Percentiles rank a stretch among this genome's conserved stretches.
These are phyloP conservation scores for Patagioenas fasciata DNA, from an alignment of 2,113 vertebrate species.

Conservation along the genomic window DNA sequence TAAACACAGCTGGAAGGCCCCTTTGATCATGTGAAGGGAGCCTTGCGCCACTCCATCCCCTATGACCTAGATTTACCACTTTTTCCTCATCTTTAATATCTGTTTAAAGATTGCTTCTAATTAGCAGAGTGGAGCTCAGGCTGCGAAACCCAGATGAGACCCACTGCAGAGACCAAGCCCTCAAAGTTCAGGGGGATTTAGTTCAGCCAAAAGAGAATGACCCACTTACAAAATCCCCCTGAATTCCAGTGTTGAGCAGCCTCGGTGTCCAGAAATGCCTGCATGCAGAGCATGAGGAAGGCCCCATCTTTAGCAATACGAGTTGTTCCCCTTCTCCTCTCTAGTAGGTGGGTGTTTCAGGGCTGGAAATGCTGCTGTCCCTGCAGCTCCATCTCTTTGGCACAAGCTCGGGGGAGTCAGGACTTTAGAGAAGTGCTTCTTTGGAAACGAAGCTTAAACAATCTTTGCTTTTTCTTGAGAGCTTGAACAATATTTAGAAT, in stretches of 20 bases:
- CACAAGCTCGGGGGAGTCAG: neutral
- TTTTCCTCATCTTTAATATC: neutral
- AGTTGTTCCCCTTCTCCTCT: neutral
- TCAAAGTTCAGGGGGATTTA: neutral
- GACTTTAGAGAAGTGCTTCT: neutral
- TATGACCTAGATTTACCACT: neutral
- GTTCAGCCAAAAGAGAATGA: neutral
- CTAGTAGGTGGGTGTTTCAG: neutral
- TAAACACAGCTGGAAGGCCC: neutral
- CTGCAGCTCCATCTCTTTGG: neutral
- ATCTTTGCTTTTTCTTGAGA: accelerated
- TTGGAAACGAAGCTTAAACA: neutral
- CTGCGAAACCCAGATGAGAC: neutral
- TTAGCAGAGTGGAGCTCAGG: neutral
- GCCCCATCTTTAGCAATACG: neutral
- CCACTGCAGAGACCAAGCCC: neutral
- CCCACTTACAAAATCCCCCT: neutral
- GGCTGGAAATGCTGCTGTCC: neutral
- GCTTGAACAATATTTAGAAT: neutral
- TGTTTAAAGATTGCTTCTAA: neutral
- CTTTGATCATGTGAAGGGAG: neutral
- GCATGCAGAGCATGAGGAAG: neutral
- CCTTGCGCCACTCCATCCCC: neutral
- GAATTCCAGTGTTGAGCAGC: neutral
- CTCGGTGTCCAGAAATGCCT: neutral